Percentiles rank a stretch among this genome's conserved stretches.
phyloP scores from a whole-genome alignment of 2,888 invertebrate species.

The Conus canariensis region DNA sequence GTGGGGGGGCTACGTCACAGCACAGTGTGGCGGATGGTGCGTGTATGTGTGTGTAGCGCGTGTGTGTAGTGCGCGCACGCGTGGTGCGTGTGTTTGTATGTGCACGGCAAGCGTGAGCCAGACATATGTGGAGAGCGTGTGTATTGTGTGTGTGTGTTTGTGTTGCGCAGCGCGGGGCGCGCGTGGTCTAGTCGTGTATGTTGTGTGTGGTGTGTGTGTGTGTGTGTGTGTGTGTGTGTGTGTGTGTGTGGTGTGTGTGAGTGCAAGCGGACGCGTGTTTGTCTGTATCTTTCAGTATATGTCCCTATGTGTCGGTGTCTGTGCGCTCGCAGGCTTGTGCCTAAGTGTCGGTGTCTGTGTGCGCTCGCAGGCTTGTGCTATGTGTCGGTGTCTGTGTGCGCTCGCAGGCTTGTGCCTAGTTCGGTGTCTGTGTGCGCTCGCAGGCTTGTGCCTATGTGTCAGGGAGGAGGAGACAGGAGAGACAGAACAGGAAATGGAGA shows the following conservation, averaged over 20 bases:
- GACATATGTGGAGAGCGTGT: neutral
- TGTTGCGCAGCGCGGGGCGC: too few species aligned
- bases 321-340: neutral
- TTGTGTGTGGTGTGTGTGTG: too few species aligned
- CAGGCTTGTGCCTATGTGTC: too few species aligned
- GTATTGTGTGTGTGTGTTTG: too few species aligned
- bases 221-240: too few species aligned
- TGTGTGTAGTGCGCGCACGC: neutral
- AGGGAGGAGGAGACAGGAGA: too few species aligned
- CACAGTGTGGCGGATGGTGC: neutral
- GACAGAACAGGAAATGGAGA: too few species aligned
- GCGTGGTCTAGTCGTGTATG: too few species aligned
- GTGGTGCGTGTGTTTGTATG: neutral
- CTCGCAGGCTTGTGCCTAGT: too few species aligned
- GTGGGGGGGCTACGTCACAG: too few species aligned
- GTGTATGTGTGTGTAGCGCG: slow-evolving; percentile 1
- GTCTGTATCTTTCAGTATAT: neutral
- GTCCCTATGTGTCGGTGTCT: neutral
- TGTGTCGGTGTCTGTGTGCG: neutral
- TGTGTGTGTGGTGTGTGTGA: too few species aligned
- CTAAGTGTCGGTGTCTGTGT: neutral
- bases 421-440: neutral
- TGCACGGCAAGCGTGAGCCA: neutral
- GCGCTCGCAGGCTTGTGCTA: neutral
- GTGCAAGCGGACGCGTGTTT: too few species aligned